phyloP scores from a whole-genome alignment of 2,113 vertebrate species.

The Cacatua alba region DNA sequence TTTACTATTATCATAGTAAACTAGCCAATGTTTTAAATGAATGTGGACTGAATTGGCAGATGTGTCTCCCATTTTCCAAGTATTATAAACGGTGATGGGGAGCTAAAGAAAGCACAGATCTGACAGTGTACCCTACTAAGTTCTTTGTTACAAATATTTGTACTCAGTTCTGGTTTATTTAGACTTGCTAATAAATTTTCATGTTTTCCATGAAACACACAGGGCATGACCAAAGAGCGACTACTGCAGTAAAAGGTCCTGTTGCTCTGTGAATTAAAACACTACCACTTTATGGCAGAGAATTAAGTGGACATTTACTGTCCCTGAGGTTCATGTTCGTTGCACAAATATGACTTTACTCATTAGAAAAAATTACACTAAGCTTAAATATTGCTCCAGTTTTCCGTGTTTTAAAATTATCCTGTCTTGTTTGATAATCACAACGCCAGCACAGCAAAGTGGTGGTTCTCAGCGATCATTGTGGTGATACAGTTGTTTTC shows the following conservation, averaged over 20 bases:
- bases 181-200: background rate
- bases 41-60: background rate
- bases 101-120: background rate
- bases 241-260: background rate
- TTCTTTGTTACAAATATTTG: slow-evolving; percentile 24
- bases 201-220: background rate
- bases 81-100: background rate
- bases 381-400: background rate
- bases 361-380: background rate
- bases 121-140: background rate
- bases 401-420: background rate
- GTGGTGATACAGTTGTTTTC: slow-evolving; percentile 41
- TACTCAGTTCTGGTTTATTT: slow-evolving; percentile 19
- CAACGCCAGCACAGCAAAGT: background rate
- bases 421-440: background rate
- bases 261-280: background rate
- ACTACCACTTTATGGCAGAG: background rate
- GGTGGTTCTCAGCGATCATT: background rate
- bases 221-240: background rate
- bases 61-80: background rate
- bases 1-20: background rate
- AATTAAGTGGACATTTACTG: background rate
- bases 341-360: background rate
- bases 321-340: background rate
- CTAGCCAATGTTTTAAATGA: background rate